phyloP scores from a whole-genome alignment of 2,113 vertebrate genomes.

The Tretioscincus oriximinensis region DNA sequence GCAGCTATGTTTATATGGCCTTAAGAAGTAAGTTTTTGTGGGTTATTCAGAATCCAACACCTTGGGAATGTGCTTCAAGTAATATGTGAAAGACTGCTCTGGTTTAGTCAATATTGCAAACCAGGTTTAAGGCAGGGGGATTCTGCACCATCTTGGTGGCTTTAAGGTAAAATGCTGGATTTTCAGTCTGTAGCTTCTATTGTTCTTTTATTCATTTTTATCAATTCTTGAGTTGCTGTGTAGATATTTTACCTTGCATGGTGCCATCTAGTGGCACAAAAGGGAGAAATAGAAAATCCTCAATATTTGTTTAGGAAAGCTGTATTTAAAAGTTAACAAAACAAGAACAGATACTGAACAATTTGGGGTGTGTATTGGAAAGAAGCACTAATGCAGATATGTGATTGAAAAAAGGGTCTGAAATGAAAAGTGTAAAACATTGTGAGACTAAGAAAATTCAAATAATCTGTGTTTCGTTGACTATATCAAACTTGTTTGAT shows the following conservation, averaged over 20 bases:
- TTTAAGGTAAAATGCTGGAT: no score
- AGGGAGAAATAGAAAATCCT: no score
- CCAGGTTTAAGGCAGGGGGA: no score
- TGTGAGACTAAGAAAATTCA: neutral
- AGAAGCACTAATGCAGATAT: neutral
- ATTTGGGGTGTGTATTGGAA: neutral
- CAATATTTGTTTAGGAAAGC: no score
- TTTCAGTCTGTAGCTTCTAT: no score
- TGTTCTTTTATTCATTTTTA: neutral
- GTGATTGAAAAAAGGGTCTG: neutral
- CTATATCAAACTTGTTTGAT: neutral
- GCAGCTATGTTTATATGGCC: neutral
- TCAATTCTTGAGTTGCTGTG: neutral
- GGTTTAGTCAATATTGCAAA: no score
- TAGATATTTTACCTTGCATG: neutral
- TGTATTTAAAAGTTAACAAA: neutral
- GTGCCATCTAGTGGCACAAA: neutral
- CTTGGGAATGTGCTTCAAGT: no score
- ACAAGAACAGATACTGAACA: neutral
- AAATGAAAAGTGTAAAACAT: neutral
- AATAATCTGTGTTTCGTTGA: neutral
- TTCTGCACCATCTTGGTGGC: no score
- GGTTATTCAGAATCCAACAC: neutral
- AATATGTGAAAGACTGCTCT: no score
- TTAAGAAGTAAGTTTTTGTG: neutral